A percentile compares a stretch with the other conserved stretches of the same genome.
Conservation (phyloP, 2,888 invertebrate species). For the Margaritifera margaritifera region DNA sequence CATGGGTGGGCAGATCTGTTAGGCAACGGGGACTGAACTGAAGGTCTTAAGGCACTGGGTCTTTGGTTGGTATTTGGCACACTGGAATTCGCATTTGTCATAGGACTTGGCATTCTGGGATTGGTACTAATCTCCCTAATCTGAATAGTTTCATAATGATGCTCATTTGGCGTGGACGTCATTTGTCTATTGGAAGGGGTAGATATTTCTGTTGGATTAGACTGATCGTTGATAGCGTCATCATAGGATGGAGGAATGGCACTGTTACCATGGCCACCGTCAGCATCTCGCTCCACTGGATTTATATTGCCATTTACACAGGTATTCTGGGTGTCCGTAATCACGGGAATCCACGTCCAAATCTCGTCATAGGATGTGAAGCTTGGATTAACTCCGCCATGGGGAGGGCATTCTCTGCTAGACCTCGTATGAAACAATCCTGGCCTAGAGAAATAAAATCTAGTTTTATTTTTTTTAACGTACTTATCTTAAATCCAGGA, state of each 20-base stretch:
- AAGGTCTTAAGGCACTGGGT: constrained; percentile 6
- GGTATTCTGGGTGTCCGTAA: constrained; percentile 32
- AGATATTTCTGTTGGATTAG: background rate
- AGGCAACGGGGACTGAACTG: constrained; percentile 6
- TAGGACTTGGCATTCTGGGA: background rate
- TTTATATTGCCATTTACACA: constrained; percentile 12
- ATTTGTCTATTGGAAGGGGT: background rate
- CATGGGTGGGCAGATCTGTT: constrained; percentile 1
- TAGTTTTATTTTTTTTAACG: too few relatives aligned
- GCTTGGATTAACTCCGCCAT: constrained; percentile 45
- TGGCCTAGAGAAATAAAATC: too few relatives aligned
- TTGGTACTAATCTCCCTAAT: background rate
- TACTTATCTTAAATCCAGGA: too few relatives aligned
- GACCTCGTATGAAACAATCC: too few relatives aligned
- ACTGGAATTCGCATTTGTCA: background rate
- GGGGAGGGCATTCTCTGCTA: constrained; percentile 8
- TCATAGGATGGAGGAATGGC: background rate
- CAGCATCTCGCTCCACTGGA: constrained; percentile 12
- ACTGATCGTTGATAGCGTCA: background rate
- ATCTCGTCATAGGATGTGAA: constrained; percentile 50
- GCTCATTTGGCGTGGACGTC: background rate
- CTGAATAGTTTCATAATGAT: constrained; percentile 8
- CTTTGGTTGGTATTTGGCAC: constrained; percentile 1
- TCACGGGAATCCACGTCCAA: constrained; percentile 54
- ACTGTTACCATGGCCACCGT: constrained; percentile 31